Base-by-base conservation (phyloP, 2,888 invertebrate species). In the Bellardia bayeri region DNA sequence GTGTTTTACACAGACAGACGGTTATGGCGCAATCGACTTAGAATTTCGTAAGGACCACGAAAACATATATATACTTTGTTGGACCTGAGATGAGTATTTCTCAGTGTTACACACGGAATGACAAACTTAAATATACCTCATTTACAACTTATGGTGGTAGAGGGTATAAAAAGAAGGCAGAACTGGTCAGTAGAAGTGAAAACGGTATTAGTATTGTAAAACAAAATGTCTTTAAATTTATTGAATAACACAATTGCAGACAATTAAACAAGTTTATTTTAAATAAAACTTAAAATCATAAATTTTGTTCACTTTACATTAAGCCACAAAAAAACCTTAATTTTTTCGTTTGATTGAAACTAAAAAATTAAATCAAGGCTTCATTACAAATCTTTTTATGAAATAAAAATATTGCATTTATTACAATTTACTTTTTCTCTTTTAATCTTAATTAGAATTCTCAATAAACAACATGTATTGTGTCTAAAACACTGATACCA, bases 401-500 rank as follows among this genome's bases (percentile, higher is more conserved):
- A 45, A 14, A 68, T 63, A 45, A 42, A 58, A 5, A 33, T 30
- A 56, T 78, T 56, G 8, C 51, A 33, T 68, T 56, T 37, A 30
- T 49, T 42, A 63, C 49, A 45, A 49, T 66, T 40, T 37, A 78
- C 40, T 42, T 45, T 37, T 64, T 64, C 13, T 37, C 23, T 68
- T 68, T 16, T 58, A 58, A 23, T 61, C 68, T 75, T 75, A 71
- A 80, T 86, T 80, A 75, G 37, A 80, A 83, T 86, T 82, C 79
- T 54, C 45, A 68, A 68, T 37, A 45, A 68, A 68, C 72, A 80
- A 33, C 86, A 49, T 64, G 56, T 66, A 75, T 75, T 83, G 74
- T 83, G 74, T 81, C 61, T 16, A 74, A 56, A 72, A 81, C 68
- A 61, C 16, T 49, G 40, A 69, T 64, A 66, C 8, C 79, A 86